Percentiles rank a stretch among this genome's conserved stretches.
Evolutionary conservation across 1,140 invertebrate species (phyloP).

Genomic region (Drosophila hydei): DNA sequence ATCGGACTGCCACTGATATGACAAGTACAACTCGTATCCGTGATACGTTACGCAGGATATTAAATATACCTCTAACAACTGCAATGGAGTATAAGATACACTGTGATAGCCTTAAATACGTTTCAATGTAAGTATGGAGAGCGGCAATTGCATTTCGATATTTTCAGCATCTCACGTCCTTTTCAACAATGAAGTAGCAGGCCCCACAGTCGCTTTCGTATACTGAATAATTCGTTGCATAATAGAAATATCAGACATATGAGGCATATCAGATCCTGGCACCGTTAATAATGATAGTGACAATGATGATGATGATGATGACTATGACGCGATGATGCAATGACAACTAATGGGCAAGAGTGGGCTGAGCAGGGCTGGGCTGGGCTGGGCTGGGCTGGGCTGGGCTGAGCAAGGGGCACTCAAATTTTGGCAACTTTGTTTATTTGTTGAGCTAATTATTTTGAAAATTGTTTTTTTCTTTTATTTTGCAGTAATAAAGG

Average conservation of each 20-base stretch:
- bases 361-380: neutral
- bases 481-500: constrained; percentile 82
- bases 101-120: constrained; percentile 91
- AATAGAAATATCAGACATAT: neutral
- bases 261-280: neutral
- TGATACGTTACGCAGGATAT: constrained; percentile 96
- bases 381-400: neutral
- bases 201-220: constrained; percentile 7
- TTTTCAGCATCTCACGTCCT: neutral
- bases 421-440: neutral
- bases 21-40: constrained; percentile 94
- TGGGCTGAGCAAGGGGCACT: neutral
- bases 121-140: constrained; percentile 82
- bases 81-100: constrained; percentile 99
- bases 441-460: neutral
- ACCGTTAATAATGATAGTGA: neutral
- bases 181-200: neutral
- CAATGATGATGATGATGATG: neutral
- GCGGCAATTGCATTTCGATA: neutral
- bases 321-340: neutral
- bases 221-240: neutral
- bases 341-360: neutral
- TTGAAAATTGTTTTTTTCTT: constrained; percentile 11
- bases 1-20: constrained; percentile 95
- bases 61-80: constrained; percentile 96